Base-by-base conservation (phyloP, 2,888 invertebrate genomes). In the Troides aeacus region DNA sequence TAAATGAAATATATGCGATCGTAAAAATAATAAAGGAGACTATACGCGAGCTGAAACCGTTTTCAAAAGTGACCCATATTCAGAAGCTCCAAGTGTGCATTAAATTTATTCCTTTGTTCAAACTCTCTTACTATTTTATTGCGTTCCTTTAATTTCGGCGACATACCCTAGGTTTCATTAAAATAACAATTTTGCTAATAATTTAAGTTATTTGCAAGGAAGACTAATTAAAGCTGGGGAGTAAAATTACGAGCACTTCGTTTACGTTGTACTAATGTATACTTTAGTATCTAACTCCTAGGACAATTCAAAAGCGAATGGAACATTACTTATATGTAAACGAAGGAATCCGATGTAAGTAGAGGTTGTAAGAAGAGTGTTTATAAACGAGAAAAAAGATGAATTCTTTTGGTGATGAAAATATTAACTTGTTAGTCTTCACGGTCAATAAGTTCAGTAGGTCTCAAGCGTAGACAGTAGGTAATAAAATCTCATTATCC, bases 111-210 rank as follows among this genome's bases (percentile, higher is more conserved):
- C 36, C 60, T 66, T 53, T 66, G 60, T 60, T 3, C 12, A 50
- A 17, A 18, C 15, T 50, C 50, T 50, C 60, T 50, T 10, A 21
- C 15, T 60, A 15, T 21, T 53, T 50, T 60, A 21, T 60, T 60
- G n/a, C 18, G 2, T 50, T 39, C 17, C 39, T 39, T 60, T 60
- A 2, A 1, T 12, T 59, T 23, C 30, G 12, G 12, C n/a, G 1
- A 53, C 39, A n/a, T 53, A 1, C n/a, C 53, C n/a, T 53, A 21
- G 57, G 15, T 50, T 23, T 50, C 24, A 15, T 60, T 60, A 21
- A 50, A 24, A 18, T 66, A 60, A 50, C n/a, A 12, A 30, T 50
- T 59, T 66, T 46, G 21, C n/a, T 60, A 21, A 60, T 66, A 36
- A 60, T 59, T 53, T 60, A 24, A 60, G 60, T 60, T 15, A n/a